Percentiles rank a stretch among this genome's conserved stretches.
phyloP scores from a whole-genome alignment of 2,113 vertebrate species.

The Dromaius novaehollandiae region DNA sequence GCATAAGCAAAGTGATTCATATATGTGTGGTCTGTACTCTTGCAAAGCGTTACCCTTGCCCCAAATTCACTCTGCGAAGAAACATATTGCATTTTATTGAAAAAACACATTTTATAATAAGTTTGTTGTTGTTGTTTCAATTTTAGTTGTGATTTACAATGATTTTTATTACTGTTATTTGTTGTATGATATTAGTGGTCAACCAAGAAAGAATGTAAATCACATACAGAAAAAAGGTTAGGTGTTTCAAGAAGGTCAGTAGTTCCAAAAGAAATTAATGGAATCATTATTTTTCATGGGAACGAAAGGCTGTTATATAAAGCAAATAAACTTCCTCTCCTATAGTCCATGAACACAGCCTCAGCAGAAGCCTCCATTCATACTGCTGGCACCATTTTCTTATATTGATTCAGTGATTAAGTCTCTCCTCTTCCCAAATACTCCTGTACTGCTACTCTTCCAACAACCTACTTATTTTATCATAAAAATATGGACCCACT shows the following conservation, averaged over 20 bases:
- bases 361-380: slow-evolving; percentile 44
- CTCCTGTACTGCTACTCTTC: not conserved
- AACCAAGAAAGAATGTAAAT: slow-evolving; percentile 29
- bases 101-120: not conserved
- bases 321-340: slow-evolving; percentile 55
- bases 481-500: not conserved
- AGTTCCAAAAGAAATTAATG: slow-evolving; percentile 47
- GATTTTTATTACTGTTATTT: not conserved
- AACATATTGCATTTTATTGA: not conserved
- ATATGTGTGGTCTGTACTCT: not conserved
- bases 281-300: slow-evolving; percentile 40
- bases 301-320: slow-evolving; percentile 52
- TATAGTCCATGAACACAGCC: slow-evolving; percentile 20
- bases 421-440: slow-evolving; percentile 38
- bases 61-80: not conserved
- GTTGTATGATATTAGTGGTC: not conserved
- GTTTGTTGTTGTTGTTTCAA: not conserved
- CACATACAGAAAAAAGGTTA: not conserved
- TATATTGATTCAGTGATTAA: slow-evolving; percentile 31
- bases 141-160: not conserved
- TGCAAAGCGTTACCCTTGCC: not conserved
- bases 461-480: slow-evolving; percentile 51
- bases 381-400: slow-evolving; percentile 37
- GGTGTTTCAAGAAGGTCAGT: not conserved
- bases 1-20: not conserved